Base-by-base conservation (phyloP, 2,888 invertebrate species). In the Sipha maydis region DNA sequence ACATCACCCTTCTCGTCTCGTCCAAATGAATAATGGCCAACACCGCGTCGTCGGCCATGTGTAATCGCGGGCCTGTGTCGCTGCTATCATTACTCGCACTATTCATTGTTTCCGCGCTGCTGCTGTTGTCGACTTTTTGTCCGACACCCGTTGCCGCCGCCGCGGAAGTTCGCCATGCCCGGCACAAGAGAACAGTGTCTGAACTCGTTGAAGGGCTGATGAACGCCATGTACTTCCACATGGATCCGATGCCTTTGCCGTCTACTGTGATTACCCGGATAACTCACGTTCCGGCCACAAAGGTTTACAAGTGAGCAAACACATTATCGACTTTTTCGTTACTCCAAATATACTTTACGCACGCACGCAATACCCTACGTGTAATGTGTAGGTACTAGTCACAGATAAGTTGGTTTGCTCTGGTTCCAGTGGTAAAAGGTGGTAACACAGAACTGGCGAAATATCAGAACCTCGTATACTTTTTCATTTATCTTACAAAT, bases 111-210 rank as follows among this genome's bases (percentile, higher is more conserved):
- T 54, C 19, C 78, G 78, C 17, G 31, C 17, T 34, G 9, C 17
- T 34, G 8, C 9, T 71, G 25, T 14, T 28, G 76, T 28, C 28
- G 28, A 3, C 54, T 34, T 5, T 73, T 21, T 38, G 67, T 19
- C 67, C 67, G 38, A 21, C 19, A 3, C 5, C 41, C 25, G 4
- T 17, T n/a, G 19, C 84, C 38, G 85, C 69, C 56, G 56, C 61
- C 25, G 54, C 25, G 28, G 56, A 34, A 21, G 76, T 4, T 28
- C n/a, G 41, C n/a, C 89, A 83, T 38, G 89, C n/a, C 41, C 79
- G 84, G 9, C 83, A 76, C 77, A 89, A 88, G 79, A 88, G 83
- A 48, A 88, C 85, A 38, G 77, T 88, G 31, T 83, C 88, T 9
- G 82, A 83, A 7, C 31, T 88, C 61, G 71, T 83, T n/a, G 76